These are phyloP conservation scores for Chroicocephalus ridibundus DNA, from an alignment of 2,113 vertebrate species.

Conservation along the genomic window DNA sequence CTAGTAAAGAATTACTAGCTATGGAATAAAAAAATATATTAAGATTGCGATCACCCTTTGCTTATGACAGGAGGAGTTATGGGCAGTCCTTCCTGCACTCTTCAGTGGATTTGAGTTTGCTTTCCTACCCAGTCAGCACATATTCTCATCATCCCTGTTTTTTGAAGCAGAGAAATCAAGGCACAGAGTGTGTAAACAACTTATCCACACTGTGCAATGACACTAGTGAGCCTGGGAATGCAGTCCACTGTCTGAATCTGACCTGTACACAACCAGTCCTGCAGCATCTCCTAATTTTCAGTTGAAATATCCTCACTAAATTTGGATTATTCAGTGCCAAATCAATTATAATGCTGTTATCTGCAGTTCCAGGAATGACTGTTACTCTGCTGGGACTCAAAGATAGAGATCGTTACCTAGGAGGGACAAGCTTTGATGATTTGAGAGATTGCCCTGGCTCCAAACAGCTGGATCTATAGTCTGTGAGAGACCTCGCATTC, in stretches of 20 bases:
- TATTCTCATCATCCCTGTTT: background rate
- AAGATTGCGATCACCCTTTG: background rate
- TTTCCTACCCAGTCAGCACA: background rate
- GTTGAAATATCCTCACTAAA: background rate
- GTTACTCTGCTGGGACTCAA: background rate
- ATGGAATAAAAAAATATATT: background rate
- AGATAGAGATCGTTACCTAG: background rate
- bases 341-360: background rate
- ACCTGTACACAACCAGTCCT: background rate
- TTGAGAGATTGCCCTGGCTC: background rate
- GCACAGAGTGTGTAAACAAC: background rate
- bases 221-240: background rate
- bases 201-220: background rate
- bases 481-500: background rate
- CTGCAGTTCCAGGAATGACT: background rate
- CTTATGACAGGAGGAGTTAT: background rate
- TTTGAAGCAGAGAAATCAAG: background rate
- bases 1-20: background rate
- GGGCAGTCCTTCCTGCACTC: background rate
- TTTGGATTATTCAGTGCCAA: background rate
- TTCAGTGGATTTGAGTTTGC: background rate
- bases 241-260: background rate
- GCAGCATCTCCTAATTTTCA: background rate
- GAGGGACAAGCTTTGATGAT: background rate
- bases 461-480: background rate